These are phyloP conservation scores for Halcyon smyrnensis DNA, from an alignment of 2,797 vertebrate species.

Conservation along the genomic window DNA sequence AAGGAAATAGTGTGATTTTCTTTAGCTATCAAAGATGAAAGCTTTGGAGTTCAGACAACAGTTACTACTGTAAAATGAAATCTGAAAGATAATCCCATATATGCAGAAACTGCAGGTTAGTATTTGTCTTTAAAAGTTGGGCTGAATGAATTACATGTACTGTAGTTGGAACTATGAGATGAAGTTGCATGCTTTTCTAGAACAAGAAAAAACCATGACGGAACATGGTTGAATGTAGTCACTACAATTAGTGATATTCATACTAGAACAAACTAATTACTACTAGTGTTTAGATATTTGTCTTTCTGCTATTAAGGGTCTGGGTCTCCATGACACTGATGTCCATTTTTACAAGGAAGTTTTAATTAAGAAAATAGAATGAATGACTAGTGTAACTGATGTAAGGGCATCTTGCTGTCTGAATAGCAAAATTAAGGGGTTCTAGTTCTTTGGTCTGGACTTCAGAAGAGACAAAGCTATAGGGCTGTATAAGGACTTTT, in stretches of 20 bases:
- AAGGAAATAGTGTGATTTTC: constrained; percentile 30
- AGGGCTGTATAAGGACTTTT: not conserved
- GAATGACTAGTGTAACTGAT: not conserved
- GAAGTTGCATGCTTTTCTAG: not conserved
- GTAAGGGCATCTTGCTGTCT: not conserved
- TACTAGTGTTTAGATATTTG: not conserved
- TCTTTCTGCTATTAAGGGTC: not conserved
- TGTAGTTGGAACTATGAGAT: not conserved
- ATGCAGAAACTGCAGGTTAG: not conserved
- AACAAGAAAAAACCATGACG: not conserved
- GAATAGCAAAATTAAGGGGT: not conserved
- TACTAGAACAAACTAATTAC: not conserved
- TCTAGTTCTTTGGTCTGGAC: not conserved
- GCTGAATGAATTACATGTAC: not conserved
- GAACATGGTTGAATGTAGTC: accelerated
- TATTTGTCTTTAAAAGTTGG: not conserved
- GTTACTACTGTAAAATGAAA: not conserved
- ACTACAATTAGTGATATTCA: not conserved
- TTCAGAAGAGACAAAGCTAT: not conserved
- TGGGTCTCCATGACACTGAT: not conserved
- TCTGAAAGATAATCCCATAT: not conserved
- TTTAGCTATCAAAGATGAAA: not conserved
- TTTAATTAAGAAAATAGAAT: not conserved
- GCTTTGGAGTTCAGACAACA: not conserved
- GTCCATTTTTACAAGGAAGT: not conserved